Evolutionary conservation across 1,140 invertebrate genomes (phyloP), one percentile per base, ranked within the genome.

Genomic region (Drosophila kohkoa): DNA sequence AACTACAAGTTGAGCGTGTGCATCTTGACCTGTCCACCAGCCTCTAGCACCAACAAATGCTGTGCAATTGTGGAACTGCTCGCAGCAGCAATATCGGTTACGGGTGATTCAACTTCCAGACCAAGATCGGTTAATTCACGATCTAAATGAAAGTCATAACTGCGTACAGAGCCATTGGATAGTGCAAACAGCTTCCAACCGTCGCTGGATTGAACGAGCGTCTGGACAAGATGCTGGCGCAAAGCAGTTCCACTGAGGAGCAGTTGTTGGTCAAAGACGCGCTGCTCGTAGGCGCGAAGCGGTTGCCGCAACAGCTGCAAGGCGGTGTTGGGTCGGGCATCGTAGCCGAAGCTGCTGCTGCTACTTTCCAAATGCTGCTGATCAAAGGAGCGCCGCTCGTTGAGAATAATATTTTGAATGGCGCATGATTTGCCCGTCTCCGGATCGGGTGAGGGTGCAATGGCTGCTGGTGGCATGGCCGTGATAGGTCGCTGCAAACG

Each of bases 361-460:
- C 46, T 30, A 4, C 3, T 25, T 25, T 52, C 67, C 46, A 55
- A 10, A 35, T 62, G 30, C 64, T 78, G 68, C 13, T 85, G 68
- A 13, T 92, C 82, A 28, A 85, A 89, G 11, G 79, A 80, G 41
- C 79, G 79, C 7, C 90, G 80, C 28, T 91, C 90, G 58, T 91
- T 92, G 4, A 91, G 79, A 28, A 92, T 88, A 13, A 92, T 92
- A 38, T 92, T 92, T 65, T 92, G 92, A 46, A 92, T 92, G 54
- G 92, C 92, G 52, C 92, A 92, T 5, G 92, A 92, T 74, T 92
- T 92, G 11, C 88, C 90, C 6, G 77, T 91, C 4, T 88, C 81
- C 0, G 67, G 58, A 48, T 81, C 87, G 5, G 41, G 60, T 1
- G 62, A 3, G 57, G 67, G 54, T 57, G n/a, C 30, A 8, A 30